Conservation (phyloP, 2,113 vertebrate species). For the Martes martes region DNA sequence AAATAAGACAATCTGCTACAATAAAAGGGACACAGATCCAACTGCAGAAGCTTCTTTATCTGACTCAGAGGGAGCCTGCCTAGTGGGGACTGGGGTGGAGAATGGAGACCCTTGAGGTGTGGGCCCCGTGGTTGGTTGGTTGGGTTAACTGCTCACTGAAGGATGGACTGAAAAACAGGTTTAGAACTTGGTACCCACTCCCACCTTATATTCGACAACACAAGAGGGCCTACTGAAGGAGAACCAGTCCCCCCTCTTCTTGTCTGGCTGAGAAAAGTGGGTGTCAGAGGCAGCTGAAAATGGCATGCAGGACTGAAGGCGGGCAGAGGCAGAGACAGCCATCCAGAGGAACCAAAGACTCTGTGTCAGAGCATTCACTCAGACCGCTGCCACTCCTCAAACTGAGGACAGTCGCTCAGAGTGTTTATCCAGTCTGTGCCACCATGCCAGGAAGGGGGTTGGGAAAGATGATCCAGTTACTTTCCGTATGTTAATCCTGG, state of each 20-base stretch:
- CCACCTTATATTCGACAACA: not conserved
- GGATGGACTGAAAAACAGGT: not conserved
- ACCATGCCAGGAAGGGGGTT: not conserved
- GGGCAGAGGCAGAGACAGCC: not conserved
- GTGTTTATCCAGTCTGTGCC: not conserved
- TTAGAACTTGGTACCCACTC: not conserved
- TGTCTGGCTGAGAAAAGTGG: not conserved
- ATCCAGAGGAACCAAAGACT: not conserved
- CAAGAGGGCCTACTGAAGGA: not conserved
- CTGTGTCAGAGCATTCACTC: not conserved
- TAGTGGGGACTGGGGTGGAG: not conserved
- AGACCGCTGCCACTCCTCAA: not conserved
- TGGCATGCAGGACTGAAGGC: accelerated
- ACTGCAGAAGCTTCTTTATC: not conserved
- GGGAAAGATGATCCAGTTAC: not conserved
- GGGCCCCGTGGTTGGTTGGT: not conserved
- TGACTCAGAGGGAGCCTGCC: not conserved
- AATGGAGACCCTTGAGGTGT: not conserved
- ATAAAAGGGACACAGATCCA: not conserved
- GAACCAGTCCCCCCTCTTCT: not conserved
- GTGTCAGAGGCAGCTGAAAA: not conserved
- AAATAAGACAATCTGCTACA: not conserved
- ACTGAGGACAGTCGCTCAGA: not conserved
- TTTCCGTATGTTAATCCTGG: not conserved
- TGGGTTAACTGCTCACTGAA: not conserved